Evolutionary conservation across 2,888 invertebrate genomes (phyloP), one percentile per base, ranked within the genome.

Genomic region (Agrotis puta): DNA sequence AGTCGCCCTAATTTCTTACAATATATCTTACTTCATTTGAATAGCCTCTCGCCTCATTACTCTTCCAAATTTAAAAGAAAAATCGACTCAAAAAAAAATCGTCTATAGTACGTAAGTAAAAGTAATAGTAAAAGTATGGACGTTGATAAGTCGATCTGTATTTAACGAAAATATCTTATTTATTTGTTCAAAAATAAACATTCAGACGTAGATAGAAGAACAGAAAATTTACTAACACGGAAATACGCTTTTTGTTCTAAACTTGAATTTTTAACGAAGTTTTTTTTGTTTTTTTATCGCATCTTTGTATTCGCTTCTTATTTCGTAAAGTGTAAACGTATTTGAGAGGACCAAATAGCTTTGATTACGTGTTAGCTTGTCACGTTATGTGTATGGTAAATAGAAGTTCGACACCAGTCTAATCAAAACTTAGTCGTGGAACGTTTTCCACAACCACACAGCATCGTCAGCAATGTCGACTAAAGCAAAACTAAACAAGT

Each of bases 21-120:
- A 77, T 79, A 79, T 82, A 79, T 79, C 82, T 79, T 77, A 58
- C 67, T 82, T 82, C 64, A 82, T 77, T 77, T 72, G 66, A 82
- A 79, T 82, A 79, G 61, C 33, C 62, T 51, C 57, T 39, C 67
- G 62, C 39, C 64, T 77, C 82, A 82, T 82, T 79, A 77, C 67
- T 77, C 64, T 71, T 53, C 33, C n/a, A n/a, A 81, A 71, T 79
- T 81, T 81, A 77, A 77, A 81, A 50, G 63, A 64, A 64, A 77
- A 77, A 45, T 54, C 22, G 51, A 67, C 27, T 18, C 50, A 75
- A 79, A 50, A 64, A 56, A 75, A 79, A 50, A 64, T 79, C 16
- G 39, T 39, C 22, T 54, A 27, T 57, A 62, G 13, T 27, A 48
- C 47, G n/a, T n/a, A n/a, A n/a, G n/a, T n/a, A n/a, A n/a, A n/a